Base-by-base conservation (phyloP, 2,888 invertebrate species). In the Cephonodes hylas region DNA sequence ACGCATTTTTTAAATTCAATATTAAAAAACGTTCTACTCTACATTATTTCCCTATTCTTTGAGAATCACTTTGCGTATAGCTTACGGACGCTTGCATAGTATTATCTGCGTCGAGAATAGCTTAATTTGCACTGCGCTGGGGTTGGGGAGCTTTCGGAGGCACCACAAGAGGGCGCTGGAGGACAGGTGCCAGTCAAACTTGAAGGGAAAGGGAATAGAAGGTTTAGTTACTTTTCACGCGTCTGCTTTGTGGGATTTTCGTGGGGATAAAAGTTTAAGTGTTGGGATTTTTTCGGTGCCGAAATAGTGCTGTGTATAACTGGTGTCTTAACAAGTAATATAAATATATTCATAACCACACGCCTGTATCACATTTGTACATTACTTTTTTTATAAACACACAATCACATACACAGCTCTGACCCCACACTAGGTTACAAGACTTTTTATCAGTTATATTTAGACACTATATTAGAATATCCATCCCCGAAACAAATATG, bases 71-170 rank as follows among this genome's bases (percentile, higher is more conserved):
- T 63, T 61, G 61, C 42, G 34, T 34, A 61, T 23, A 61, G 61
- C 56, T 60, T 42, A 45, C 48, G 18, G 20, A 25, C 63, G 63
- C 66, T 59, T 63, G 42, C 42, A 61, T 64, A 69, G 66, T 45
- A 61, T 66, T 70, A 69, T 64, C 65, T 65, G 62, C 66, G 65
- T 65, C 48, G 34, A 27, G 66, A 65, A 69, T 70, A 45, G 61
- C 34, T 58, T 61, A 70, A 72, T 72, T 72, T 68, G 64, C 67
- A 66, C 63, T 63, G 63, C 53, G 18, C 20, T 61, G 66, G 63
- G 59, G 56, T 56, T n/a, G 20, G 42, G 53, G 42, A 60, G 66
- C 62, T 64, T 64, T 63, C 62, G 65, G 53, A 18, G 53, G 27
- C 18, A 31, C n/a, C 38, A 38, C 10, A n/a, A n/a, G 38, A 53